Evolutionary conservation across 2,113 vertebrate species (phyloP).

Genomic region (Rhinolophus ferrumequinum): DNA sequence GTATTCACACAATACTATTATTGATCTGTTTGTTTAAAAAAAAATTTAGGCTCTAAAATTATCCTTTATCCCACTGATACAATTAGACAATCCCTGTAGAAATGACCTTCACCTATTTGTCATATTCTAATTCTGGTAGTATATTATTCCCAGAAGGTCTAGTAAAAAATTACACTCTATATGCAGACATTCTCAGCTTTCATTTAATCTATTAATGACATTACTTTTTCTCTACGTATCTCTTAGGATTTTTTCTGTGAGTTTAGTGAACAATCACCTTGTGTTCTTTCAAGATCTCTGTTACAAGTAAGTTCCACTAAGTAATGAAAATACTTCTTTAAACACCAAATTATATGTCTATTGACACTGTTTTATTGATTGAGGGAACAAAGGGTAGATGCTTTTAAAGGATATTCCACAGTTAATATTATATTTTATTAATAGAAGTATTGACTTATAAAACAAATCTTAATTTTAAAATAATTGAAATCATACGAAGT

Average conservation of each 20-base stretch:
- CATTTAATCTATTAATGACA: constrained; percentile 55
- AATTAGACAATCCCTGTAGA: neutral
- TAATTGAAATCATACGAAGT: neutral
- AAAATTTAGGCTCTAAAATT: constrained; percentile 32
- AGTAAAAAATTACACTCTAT: neutral
- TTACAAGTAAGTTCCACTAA: constrained; percentile 90
- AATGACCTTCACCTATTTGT: neutral
- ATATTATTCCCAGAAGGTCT: neutral
- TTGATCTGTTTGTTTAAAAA: neutral
- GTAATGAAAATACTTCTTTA: constrained; percentile 15
- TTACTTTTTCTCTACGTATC: constrained; percentile 34
- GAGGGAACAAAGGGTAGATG: neutral
- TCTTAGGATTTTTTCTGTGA: constrained; percentile 98
- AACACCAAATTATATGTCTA: neutral
- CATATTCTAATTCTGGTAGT: constrained; percentile 39
- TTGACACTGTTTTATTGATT: constrained; percentile 42
- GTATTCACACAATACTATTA: neutral
- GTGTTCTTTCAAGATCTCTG: constrained; percentile 97
- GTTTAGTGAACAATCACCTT: constrained; percentile 98
- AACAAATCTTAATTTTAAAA: neutral
- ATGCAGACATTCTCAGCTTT: neutral
- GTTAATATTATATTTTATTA: neutral
- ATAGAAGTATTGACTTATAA: neutral
- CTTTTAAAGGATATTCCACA: constrained; percentile 24
- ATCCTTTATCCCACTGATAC: neutral